phyloP scores from a whole-genome alignment of 2,113 vertebrate species.

The Aegypius monachus region DNA sequence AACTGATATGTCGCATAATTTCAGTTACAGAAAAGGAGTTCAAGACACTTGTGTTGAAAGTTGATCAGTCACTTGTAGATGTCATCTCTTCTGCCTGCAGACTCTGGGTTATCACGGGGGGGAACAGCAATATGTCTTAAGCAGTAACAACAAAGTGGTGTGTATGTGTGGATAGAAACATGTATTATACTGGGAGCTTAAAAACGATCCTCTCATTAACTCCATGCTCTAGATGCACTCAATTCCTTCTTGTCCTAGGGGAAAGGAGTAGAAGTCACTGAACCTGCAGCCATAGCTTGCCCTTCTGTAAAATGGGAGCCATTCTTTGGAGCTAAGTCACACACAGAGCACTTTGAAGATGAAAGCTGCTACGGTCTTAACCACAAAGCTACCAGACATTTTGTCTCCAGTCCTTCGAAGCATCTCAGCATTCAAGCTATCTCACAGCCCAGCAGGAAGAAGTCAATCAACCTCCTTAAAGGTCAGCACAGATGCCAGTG shows the following conservation, averaged over 20 bases:
- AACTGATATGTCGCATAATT: not conserved
- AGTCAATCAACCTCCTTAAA: not conserved
- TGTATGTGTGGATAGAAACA: not conserved
- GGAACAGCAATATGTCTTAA: not conserved
- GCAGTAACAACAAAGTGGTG: not conserved
- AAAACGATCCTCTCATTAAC: not conserved
- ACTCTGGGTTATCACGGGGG: rapidly evolving
- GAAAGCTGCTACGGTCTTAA: conserved; percentile 14
- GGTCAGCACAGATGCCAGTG: not conserved
- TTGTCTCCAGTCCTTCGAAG: not conserved
- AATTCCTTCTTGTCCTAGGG: conserved; percentile 14
- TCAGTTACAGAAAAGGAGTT: not conserved
- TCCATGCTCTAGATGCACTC: not conserved
- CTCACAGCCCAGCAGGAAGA: not conserved
- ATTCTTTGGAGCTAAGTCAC: conserved; percentile 26
- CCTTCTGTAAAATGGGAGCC: not conserved
- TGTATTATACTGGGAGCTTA: not conserved
- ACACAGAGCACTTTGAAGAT: conserved; percentile 12
- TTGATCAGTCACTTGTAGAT: not conserved
- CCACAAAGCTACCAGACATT: conserved; percentile 37
- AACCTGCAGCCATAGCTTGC: not conserved
- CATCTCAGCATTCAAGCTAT: not conserved
- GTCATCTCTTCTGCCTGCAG: not conserved
- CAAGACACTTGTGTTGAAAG: not conserved
- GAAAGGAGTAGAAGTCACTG: conserved; percentile 7